phyloP scores from a whole-genome alignment of 2,797 vertebrate genomes.

The Labroides dimidiatus region DNA sequence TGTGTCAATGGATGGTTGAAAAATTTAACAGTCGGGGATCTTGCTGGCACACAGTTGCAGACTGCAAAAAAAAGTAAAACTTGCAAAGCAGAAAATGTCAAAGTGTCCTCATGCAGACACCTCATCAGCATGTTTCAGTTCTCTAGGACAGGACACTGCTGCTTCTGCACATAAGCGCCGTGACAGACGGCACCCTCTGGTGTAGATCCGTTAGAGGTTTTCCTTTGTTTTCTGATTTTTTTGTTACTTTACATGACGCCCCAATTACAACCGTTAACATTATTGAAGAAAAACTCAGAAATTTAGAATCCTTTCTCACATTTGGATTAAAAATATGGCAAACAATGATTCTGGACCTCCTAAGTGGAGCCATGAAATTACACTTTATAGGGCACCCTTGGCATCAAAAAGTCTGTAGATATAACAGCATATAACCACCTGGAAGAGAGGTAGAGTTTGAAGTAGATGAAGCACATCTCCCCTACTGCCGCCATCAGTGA shows the following conservation, averaged over 20 bases:
- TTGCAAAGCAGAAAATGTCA: slow-evolving; percentile 50
- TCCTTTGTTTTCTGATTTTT: slow-evolving; percentile 41
- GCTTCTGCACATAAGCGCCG: slow-evolving; percentile 46
- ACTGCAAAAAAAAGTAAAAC: slow-evolving; percentile 33
- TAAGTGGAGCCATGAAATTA: slow-evolving; percentile 21
- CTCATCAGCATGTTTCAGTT: slow-evolving; percentile 56
- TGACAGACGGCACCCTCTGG: slow-evolving; percentile 43
- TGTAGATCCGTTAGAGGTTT: slow-evolving; percentile 38
- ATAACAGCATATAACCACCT: slow-evolving; percentile 13
- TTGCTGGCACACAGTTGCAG: slow-evolving; percentile 34
- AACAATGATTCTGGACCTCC: slow-evolving; percentile 12
- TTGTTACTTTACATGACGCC: slow-evolving; percentile 30
- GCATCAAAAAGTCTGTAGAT: slow-evolving; percentile 25
- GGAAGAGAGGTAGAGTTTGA: slow-evolving; percentile 28
- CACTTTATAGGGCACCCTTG: slow-evolving; percentile 6
- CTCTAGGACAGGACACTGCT: slow-evolving; percentile 47
- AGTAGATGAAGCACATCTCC: slow-evolving; percentile 20
- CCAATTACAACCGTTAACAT: slow-evolving; percentile 28
- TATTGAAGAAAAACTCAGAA: slow-evolving; percentile 27
- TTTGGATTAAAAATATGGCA: neutral
- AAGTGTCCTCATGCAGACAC: slow-evolving; percentile 40
- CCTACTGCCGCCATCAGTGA: slow-evolving; percentile 37
- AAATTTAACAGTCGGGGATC: slow-evolving; percentile 43
- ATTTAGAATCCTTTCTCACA: neutral
- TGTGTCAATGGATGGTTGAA: slow-evolving; percentile 46